These are phyloP conservation scores for Ariolimax columbianus DNA, from an alignment of 2,888 invertebrate genomes.

Conservation along the genomic window DNA sequence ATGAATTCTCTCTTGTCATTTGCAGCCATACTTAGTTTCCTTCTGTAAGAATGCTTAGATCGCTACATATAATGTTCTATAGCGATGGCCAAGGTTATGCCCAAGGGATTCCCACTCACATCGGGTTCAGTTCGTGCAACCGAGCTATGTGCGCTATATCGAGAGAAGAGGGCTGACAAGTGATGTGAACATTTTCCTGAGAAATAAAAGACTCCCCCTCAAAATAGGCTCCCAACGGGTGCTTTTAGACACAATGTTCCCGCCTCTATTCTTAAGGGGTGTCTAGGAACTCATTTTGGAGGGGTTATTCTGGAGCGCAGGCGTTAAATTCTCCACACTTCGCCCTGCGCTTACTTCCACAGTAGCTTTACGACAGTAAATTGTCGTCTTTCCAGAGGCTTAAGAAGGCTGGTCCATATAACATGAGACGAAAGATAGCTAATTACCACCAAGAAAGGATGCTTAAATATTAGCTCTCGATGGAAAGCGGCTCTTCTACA, in stretches of 20 bases:
- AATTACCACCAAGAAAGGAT: neutral
- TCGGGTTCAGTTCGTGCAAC: neutral
- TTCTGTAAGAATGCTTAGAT: neutral
- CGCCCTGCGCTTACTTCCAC: neutral
- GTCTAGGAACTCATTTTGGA: conserved; percentile 3
- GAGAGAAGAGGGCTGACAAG: neutral
- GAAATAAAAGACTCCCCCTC: neutral
- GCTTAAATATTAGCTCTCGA: neutral
- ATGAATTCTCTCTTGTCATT: no score
- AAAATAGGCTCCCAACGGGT: conserved; percentile 7
- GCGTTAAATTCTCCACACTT: neutral
- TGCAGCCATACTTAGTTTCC: no score
- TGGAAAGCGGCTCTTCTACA: neutral
- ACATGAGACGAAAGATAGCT: neutral
- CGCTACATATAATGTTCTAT: neutral
- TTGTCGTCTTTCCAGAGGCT: neutral
- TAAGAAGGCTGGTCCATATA: neutral
- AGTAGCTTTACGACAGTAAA: neutral
- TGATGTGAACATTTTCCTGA: neutral
- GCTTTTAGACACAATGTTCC: neutral
- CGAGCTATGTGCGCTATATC: neutral
- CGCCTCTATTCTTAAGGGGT: neutral
- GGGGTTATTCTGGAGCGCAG: neutral
- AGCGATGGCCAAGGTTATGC: neutral
- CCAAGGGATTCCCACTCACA: neutral